phyloP scores from a whole-genome alignment of 2,113 vertebrate genomes.

The Dasypus novemcinctus region DNA sequence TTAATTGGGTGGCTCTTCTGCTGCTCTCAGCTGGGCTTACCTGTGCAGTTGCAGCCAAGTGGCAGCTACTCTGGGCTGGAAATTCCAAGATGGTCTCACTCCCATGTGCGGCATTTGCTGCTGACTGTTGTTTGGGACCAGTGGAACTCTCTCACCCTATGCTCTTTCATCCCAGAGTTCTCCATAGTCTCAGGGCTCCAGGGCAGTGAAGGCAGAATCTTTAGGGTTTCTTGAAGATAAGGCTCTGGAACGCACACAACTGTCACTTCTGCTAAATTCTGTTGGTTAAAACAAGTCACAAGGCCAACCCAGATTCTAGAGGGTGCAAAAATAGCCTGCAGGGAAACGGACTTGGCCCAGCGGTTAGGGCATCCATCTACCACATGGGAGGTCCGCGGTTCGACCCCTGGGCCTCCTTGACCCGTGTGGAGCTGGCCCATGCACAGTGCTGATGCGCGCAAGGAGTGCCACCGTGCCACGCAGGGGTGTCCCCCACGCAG shows the following conservation, averaged over 20 bases:
- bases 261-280: not conserved
- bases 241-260: not conserved
- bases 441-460: too few species aligned
- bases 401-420: too few species aligned
- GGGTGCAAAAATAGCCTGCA: not conserved
- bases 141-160: not conserved
- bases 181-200: not conserved
- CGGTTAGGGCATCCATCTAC: too few species aligned
- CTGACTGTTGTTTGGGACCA: not conserved
- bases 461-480: too few species aligned
- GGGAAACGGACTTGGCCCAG: too few species aligned
- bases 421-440: too few species aligned
- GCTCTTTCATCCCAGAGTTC: not conserved
- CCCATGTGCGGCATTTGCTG: not conserved
- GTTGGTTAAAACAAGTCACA: not conserved
- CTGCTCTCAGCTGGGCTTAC: not conserved
- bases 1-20: not conserved
- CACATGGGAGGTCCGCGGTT: too few species aligned
- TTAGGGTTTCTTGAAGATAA: not conserved
- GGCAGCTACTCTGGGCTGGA: not conserved
- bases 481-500: too few species aligned
- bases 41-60: not conserved
- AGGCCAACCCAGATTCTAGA: not conserved
- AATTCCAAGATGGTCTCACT: not conserved
- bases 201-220: not conserved